Percentiles rank a stretch among this genome's conserved stretches.
Conservation (phyloP, 2,113 vertebrate genomes). For the Ophiodon elongatus region DNA sequence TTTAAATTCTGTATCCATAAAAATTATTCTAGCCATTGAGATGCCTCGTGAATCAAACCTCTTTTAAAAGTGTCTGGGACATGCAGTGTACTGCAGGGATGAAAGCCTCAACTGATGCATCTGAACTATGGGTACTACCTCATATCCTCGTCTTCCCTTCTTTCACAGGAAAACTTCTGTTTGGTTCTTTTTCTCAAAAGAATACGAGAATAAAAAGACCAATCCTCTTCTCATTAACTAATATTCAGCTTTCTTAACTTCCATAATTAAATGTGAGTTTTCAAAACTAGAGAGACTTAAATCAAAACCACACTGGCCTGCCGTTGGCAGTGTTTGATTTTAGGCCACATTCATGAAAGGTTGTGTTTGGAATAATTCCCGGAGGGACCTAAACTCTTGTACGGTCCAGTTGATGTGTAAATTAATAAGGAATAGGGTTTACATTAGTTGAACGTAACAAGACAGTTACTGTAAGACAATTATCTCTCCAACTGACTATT, state of each 20-base stretch:
- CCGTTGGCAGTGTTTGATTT: neutral
- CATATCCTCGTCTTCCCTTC: neutral
- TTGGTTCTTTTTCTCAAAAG: conserved; percentile 37
- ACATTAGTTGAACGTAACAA: neutral
- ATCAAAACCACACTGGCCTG: conserved; percentile 6
- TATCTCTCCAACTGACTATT: conserved; percentile 24
- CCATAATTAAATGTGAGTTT: neutral
- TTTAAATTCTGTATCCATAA: conserved; percentile 41
- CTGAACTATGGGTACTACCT: conserved; percentile 25
- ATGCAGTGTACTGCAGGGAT: conserved; percentile 32
- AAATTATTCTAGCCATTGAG: conserved; percentile 32
- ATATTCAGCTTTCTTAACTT: conserved; percentile 22
- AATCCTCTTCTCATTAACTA: neutral
- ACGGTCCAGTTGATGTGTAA: conserved; percentile 13
- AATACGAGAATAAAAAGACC: conserved; percentile 2
- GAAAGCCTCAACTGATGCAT: conserved; percentile 40
- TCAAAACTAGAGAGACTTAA: neutral
- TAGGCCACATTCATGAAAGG: neutral
- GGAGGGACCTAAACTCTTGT: neutral
- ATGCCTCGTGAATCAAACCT: conserved; percentile 29
- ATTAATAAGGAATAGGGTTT: neutral
- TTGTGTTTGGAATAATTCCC: conserved; percentile 9
- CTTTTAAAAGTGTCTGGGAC: conserved; percentile 39
- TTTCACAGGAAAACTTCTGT: conserved; percentile 11
- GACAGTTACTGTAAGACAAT: conserved; percentile 13